A percentile compares a stretch with the other conserved stretches of the same genome.
These are phyloP conservation scores for Dryobota labecula DNA, from an alignment of 2,888 invertebrate species.

Conservation along the genomic window DNA sequence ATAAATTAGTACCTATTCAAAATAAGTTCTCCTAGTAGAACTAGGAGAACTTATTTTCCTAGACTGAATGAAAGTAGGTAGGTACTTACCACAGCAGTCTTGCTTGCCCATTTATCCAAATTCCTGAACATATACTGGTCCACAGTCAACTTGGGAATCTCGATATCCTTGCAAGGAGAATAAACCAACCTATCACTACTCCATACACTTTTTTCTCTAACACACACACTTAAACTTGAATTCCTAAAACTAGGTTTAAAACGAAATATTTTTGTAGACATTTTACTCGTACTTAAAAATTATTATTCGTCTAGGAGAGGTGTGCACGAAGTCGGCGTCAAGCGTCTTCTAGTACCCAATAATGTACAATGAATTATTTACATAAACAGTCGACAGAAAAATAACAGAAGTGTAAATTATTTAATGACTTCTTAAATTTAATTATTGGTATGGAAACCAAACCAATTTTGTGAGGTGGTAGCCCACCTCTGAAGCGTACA, in stretches of 20 bases:
- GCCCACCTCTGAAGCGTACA: no score
- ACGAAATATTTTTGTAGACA: conserved; percentile 53
- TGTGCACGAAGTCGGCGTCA: conserved; percentile 7
- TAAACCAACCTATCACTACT: conserved; percentile 68
- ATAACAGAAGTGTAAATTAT: conserved; percentile 30
- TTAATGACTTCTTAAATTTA: not conserved
- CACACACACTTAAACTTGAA: conserved; percentile 39
- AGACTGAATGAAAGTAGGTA: not conserved
- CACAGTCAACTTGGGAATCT: conserved; percentile 86
- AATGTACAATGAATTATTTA: conserved; percentile 5
- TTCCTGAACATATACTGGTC: conserved; percentile 91
- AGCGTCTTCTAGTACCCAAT: not conserved
- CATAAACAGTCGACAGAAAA: conserved; percentile 7
- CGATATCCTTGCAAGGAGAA: conserved; percentile 86
- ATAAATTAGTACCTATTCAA: not conserved
- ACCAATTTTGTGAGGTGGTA: no score
- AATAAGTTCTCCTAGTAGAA: not conserved
- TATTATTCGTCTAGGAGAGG: not conserved
- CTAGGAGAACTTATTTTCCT: not conserved
- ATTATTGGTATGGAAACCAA: no score
- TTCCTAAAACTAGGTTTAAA: conserved; percentile 46
- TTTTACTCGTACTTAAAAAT: conserved; percentile 21
- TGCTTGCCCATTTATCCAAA: conserved; percentile 91
- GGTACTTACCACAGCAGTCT: conserved; percentile 86
- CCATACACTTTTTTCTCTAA: conserved; percentile 73